Conservation (phyloP, 2,113 vertebrate species). For the human region DNA sequence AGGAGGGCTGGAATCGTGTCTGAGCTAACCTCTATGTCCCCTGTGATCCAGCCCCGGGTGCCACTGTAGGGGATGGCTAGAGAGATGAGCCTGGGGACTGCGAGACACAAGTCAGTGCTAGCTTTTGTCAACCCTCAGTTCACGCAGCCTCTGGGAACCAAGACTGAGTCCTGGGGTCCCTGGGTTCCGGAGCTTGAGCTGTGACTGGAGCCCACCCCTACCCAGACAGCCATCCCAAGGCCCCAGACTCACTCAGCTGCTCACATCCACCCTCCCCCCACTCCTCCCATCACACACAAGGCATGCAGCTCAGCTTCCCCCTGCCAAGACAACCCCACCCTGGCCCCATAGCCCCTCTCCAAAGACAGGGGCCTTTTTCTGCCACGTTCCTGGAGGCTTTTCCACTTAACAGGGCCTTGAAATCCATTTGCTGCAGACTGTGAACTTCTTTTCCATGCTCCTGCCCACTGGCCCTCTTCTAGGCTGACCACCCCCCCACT, state of each 20-base stretch:
- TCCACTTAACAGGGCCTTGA: conserved; percentile 70
- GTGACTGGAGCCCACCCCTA: neutral
- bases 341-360: conserved; percentile 50
- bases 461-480: conserved; percentile 59
- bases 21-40: neutral
- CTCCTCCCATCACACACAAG: conserved; percentile 21
- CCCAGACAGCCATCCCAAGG: conserved; percentile 9
- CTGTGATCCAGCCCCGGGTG: neutral
- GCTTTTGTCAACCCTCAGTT: neutral
- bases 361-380: conserved; percentile 73
- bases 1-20: neutral
- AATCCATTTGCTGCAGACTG: conserved; percentile 62
- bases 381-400: conserved; percentile 67
- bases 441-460: conserved; percentile 61
- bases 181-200: neutral
- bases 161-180: neutral
- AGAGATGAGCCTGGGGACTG: neutral
- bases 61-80: neutral
- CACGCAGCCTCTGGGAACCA: neutral
- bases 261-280: neutral
- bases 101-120: neutral
- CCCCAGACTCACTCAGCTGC: conserved; percentile 33
- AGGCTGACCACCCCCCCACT: neutral
- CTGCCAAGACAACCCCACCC: conserved; percentile 69
- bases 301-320: conserved; percentile 54